A percentile compares a stretch with the other conserved stretches of the same genome.
Evolutionary conservation across 2,797 vertebrate species (phyloP).

Genomic region (Sebastes cheni): DNA sequence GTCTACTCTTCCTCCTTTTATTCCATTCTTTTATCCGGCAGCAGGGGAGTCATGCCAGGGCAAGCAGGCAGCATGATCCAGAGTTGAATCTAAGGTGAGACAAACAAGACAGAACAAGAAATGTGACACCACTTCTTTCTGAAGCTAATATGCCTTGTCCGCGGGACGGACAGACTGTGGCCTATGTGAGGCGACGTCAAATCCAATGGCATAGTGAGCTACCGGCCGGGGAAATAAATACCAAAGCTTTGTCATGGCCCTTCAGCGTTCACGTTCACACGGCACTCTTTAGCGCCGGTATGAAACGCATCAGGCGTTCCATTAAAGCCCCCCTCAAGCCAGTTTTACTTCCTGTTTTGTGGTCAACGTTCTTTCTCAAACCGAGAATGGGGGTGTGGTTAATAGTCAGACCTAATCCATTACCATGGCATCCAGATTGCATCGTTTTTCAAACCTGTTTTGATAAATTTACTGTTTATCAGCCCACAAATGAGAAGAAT

Average conservation of each 20-base stretch:
- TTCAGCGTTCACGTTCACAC: no score
- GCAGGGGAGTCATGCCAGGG: not conserved
- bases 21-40: not conserved
- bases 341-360: no score
- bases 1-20: not conserved
- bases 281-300: no score
- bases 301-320: no score
- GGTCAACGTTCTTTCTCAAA: no score
- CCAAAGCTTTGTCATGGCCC: not conserved
- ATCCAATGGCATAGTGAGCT: not conserved
- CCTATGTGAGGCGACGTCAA: not conserved
- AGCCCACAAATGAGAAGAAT: no score
- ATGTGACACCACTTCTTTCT: not conserved
- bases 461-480: no score
- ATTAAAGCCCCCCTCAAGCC: no score
- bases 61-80: not conserved
- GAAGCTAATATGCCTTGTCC: not conserved
- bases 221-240: not conserved
- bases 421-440: no score
- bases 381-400: no score
- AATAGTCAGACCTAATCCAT: no score
- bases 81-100: constrained; percentile 11
- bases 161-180: not conserved
- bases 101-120: not conserved
- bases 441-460: no score